Evolutionary conservation across 2,797 vertebrate genomes (phyloP).

Genomic region (Hoplostethus mediterraneus): DNA sequence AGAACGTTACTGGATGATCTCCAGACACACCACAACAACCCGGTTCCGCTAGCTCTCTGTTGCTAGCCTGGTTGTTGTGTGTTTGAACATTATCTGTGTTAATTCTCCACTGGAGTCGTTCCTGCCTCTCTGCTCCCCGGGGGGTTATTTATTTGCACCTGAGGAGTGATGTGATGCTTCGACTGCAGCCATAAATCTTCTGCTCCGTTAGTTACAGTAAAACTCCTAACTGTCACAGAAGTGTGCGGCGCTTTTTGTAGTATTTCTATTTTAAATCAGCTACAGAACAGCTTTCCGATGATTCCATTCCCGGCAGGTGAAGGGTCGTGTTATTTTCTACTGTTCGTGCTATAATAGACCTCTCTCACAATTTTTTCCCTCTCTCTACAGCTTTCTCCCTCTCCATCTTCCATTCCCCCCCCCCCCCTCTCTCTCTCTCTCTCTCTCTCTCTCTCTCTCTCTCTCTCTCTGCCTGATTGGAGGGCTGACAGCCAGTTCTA

Average conservation of each 20-base stretch:
- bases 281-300: constrained; percentile 18
- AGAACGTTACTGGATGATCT: no score
- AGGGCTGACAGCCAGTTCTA: constrained; percentile 49
- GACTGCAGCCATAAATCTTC: constrained; percentile 33
- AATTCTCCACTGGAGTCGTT: constrained; percentile 8
- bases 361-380: constrained; percentile 4
- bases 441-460: not conserved
- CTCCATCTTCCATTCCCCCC: constrained; percentile 3
- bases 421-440: not conserved
- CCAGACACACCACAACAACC: no score
- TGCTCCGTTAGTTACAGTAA: constrained; percentile 26
- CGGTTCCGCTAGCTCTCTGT: not conserved
- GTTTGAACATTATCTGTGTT: not conserved
- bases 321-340: constrained; percentile 21
- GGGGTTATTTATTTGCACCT: constrained; percentile 53
- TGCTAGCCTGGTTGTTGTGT: not conserved
- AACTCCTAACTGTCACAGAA: not conserved
- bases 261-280: constrained; percentile 28
- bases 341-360: not conserved
- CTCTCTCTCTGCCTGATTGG: constrained; percentile 53
- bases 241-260: not conserved
- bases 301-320: constrained; percentile 30
- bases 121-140: constrained; percentile 16
- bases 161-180: constrained; percentile 32
- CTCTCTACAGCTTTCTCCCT: not conserved